Percentiles rank a stretch among this genome's conserved stretches.
These are phyloP conservation scores for Lasioglossum villosulum DNA, from an alignment of 2,888 invertebrate genomes.

Conservation along the genomic window DNA sequence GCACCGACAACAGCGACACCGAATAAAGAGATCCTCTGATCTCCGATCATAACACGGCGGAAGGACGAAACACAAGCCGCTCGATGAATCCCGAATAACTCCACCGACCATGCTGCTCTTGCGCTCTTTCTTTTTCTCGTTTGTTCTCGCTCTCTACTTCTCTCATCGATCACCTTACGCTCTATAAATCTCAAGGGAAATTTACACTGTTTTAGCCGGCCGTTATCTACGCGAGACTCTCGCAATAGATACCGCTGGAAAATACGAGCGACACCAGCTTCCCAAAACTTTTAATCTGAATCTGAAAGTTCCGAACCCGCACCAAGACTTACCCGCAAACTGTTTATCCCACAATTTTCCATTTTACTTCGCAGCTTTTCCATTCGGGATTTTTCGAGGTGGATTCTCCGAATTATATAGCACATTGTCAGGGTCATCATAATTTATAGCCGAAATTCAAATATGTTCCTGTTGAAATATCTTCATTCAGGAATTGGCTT, in stretches of 20 bases:
- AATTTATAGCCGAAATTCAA: not conserved
- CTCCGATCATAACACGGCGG: not conserved
- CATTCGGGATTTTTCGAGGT: not conserved
- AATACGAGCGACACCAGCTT: slow-evolving; percentile 4
- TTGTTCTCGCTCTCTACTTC: not conserved
- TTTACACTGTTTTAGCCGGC: slow-evolving; percentile 10
- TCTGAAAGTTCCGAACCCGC: not conserved
- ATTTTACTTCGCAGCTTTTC: not conserved
- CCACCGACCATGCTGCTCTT: not conserved
- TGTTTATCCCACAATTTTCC: slow-evolving; percentile 12
- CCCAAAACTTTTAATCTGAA: slow-evolving; percentile 9
- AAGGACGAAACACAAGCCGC: slow-evolving; percentile 3
- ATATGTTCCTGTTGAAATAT: not conserved
- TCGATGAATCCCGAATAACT: slow-evolving; percentile 17
- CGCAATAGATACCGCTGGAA: not conserved
- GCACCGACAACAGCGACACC: not conserved
- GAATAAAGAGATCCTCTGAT: slow-evolving; percentile 30
- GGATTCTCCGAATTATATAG: not conserved
- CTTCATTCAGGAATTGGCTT: not conserved
- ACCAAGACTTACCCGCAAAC: not conserved
- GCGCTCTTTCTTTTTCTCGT: not conserved
- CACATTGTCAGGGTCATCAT: not conserved
- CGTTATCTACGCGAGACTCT: slow-evolving; percentile 10
- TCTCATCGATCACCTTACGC: not conserved
- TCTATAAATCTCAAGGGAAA: not conserved